A percentile compares a stretch with the other conserved stretches of the same genome.
Evolutionary conservation across 2,888 invertebrate genomes (phyloP).

Genomic region (Rugalucina vietnamica): DNA sequence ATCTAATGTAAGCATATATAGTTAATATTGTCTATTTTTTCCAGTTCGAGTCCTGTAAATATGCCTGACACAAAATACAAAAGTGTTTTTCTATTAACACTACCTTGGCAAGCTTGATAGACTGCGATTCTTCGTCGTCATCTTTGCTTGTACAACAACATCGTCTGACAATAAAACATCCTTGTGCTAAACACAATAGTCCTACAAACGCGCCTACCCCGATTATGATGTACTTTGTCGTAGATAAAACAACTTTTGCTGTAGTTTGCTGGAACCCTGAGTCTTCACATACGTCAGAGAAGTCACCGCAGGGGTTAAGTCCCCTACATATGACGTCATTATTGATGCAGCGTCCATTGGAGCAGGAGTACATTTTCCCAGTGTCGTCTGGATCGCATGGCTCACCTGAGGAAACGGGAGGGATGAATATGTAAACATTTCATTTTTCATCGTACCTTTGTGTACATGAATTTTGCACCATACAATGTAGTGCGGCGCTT

Average conservation of each 20-base stretch:
- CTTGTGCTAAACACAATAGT: not conserved
- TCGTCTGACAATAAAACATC: not conserved
- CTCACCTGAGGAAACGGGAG: not conserved
- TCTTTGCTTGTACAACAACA: not conserved
- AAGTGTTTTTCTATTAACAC: no score
- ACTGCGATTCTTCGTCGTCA: not conserved
- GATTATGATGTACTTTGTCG: not conserved
- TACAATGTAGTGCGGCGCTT: no score
- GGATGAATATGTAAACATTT: no score
- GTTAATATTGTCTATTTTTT: no score
- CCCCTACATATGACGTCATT: not conserved
- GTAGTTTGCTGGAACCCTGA: not conserved
- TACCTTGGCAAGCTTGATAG: no score
- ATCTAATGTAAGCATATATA: no score
- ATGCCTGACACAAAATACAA: no score
- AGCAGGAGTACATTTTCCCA: not conserved
- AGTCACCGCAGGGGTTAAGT: not conserved
- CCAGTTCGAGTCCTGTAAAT: no score
- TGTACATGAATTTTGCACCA: no score
- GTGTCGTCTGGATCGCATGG: not conserved
- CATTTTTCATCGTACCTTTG: no score
- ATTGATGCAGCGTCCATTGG: not conserved
- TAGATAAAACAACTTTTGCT: not conserved
- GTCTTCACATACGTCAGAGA: not conserved
- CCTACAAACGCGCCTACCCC: not conserved